Evolutionary conservation across 1,140 invertebrate genomes (phyloP).

Genomic region (Zophobas morio): DNA sequence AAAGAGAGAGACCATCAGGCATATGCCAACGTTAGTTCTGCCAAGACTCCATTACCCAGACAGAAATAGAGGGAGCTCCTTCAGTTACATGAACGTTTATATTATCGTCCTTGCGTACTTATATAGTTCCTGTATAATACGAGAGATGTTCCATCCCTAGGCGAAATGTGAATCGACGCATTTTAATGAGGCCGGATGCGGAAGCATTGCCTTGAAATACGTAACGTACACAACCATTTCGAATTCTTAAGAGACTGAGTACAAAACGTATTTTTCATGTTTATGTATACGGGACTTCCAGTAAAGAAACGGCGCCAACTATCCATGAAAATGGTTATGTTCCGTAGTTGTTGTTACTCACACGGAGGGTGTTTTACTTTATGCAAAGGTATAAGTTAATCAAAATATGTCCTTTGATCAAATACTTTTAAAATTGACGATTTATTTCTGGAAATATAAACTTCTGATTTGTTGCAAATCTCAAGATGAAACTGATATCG

Average conservation of each 20-base stretch:
- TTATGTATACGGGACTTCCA: constrained; percentile 3
- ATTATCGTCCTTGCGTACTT: constrained; percentile 37
- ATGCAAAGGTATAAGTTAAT: no score
- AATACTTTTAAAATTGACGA: no score
- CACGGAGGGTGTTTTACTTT: no score
- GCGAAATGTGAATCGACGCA: constrained; percentile 53
- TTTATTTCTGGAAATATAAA: no score
- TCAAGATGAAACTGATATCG: no score
- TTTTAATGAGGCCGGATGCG: constrained; percentile 52
- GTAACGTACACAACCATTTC: constrained; percentile 24
- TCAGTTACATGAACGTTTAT: constrained; percentile 46
- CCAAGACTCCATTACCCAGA: constrained; percentile 17
- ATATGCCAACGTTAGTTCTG: constrained; percentile 28
- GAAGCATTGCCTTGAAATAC: constrained; percentile 38
- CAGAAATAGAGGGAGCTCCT: constrained; percentile 32
- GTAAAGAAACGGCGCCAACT: neutral
- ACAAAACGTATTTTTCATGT: constrained; percentile 28
- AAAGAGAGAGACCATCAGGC: constrained; percentile 16
- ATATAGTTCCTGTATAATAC: constrained; percentile 46
- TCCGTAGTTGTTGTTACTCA: no score
- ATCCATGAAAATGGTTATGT: neutral
- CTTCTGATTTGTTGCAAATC: no score
- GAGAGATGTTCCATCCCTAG: constrained; percentile 46
- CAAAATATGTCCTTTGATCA: no score
- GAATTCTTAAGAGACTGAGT: constrained; percentile 23